These are phyloP conservation scores for Paracanthobrama guichenoti DNA, from an alignment of 2,113 vertebrate genomes.

Conservation along the genomic window DNA sequence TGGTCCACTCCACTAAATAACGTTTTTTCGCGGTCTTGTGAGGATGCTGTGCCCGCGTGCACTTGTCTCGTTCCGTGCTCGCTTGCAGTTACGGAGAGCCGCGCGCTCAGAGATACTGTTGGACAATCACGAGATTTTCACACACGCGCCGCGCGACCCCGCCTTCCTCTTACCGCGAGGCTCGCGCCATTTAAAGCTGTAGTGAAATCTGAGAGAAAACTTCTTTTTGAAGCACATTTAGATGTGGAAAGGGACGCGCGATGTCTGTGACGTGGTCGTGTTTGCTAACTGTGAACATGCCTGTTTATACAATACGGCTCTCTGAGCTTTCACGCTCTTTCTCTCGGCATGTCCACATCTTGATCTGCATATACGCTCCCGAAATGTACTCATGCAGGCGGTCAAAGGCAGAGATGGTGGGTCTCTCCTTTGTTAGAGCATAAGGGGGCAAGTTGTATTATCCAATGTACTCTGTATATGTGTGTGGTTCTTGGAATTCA, in stretches of 20 bases:
- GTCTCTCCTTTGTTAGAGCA: too few species aligned
- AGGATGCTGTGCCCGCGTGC: constrained; percentile 47
- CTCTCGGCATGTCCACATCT: too few species aligned
- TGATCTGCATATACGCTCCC: too few species aligned
- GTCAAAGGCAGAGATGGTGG: too few species aligned
- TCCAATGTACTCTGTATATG: too few species aligned
- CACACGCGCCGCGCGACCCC: constrained; percentile 60
- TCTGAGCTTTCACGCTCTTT: too few species aligned
- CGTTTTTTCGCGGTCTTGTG: constrained; percentile 32
- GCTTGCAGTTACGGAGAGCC: constrained; percentile 64
- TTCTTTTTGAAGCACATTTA: background rate
- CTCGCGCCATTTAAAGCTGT: constrained; percentile 67
- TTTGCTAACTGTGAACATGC: background rate
- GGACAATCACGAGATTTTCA: constrained; percentile 65
- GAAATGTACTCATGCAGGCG: too few species aligned
- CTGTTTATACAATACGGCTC: too few species aligned
- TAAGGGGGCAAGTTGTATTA: too few species aligned
- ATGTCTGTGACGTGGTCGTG: too few species aligned
- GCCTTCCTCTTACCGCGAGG: constrained; percentile 58
- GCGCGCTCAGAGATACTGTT: constrained; percentile 58
- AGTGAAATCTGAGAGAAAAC: constrained; percentile 17
- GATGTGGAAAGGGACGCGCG: background rate
- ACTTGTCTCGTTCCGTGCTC: constrained; percentile 60
- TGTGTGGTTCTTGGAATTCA: too few species aligned
- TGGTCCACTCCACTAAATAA: constrained; percentile 59